A percentile compares a stretch with the other conserved stretches of the same genome.
Evolutionary conservation across 2,888 invertebrate genomes (phyloP).

Genomic region (Synergus itoensis): DNA sequence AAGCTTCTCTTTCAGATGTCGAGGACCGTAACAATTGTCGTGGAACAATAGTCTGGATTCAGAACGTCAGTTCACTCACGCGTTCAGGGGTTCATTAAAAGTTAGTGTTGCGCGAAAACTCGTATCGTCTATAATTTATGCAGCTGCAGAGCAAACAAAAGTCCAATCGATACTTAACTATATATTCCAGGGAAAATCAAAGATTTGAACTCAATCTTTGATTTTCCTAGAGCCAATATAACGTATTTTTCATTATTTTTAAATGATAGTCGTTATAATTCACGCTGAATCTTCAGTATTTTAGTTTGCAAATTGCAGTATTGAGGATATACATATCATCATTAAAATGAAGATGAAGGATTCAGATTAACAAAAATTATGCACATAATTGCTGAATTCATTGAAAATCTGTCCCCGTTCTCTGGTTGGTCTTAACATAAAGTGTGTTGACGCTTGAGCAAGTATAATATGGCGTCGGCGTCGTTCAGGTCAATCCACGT

Average conservation of each 20-base stretch:
- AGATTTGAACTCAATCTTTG: not conserved
- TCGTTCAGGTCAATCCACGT: conserved; percentile 32
- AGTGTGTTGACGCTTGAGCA: not conserved
- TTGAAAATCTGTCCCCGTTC: conserved; percentile 4
- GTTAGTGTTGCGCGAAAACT: conserved; percentile 4
- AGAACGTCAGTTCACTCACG: not conserved
- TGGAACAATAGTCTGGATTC: not conserved
- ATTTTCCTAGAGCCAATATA: not conserved
- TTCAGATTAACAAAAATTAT: not conserved
- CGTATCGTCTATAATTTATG: not conserved
- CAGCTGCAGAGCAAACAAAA: not conserved
- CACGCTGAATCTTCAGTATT: too few relatives aligned
- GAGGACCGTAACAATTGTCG: not conserved
- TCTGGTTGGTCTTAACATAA: not conserved
- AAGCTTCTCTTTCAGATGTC: not conserved
- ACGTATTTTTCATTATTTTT: not conserved
- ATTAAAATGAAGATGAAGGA: not conserved
- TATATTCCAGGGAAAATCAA: not conserved
- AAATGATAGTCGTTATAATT: too few relatives aligned
- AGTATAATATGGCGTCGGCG: conserved; percentile 10
- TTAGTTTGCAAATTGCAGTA: too few relatives aligned
- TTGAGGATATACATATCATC: not conserved
- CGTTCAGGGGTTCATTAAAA: conserved; percentile 5
- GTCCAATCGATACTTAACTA: not conserved
- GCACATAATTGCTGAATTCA: not conserved